Conservation (phyloP, 2,797 vertebrate genomes). For the Lithobates pipiens region DNA sequence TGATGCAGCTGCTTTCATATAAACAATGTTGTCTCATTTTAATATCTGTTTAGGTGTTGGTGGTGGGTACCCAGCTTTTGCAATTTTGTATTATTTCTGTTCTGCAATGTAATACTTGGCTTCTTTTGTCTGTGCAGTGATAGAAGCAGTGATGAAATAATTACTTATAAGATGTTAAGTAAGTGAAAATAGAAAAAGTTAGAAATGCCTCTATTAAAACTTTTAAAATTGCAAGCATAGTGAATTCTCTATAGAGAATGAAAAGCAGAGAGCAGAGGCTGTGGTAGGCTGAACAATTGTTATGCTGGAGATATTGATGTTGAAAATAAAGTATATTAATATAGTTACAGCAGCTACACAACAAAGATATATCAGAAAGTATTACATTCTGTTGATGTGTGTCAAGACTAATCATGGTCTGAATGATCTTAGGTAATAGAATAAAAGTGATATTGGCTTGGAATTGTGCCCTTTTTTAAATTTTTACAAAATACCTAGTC, state of each 20-base stretch:
- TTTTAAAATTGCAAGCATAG: constrained; percentile 7
- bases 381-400: background rate
- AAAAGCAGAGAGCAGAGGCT: background rate
- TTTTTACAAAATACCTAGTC: background rate
- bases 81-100: too few relatives aligned
- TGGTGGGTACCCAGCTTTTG: too few relatives aligned
- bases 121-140: constrained; percentile 1
- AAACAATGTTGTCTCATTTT: too few relatives aligned
- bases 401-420: background rate
- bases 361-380: background rate
- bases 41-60: too few relatives aligned
- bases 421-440: background rate
- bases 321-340: background rate
- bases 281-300: background rate
- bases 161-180: background rate
- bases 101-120: background rate
- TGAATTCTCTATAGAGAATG: background rate
- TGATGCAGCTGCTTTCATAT: too few relatives aligned
- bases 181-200: constrained; percentile 17
- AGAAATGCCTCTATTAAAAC: background rate
- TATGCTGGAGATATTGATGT: background rate
- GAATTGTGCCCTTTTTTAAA: too few relatives aligned
- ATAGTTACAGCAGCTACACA: background rate
- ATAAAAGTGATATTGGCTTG: background rate
- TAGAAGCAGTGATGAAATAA: constrained; percentile 23